phyloP scores from a whole-genome alignment of 2,888 invertebrate genomes.

The Gymnoscelis rufifasciata region DNA sequence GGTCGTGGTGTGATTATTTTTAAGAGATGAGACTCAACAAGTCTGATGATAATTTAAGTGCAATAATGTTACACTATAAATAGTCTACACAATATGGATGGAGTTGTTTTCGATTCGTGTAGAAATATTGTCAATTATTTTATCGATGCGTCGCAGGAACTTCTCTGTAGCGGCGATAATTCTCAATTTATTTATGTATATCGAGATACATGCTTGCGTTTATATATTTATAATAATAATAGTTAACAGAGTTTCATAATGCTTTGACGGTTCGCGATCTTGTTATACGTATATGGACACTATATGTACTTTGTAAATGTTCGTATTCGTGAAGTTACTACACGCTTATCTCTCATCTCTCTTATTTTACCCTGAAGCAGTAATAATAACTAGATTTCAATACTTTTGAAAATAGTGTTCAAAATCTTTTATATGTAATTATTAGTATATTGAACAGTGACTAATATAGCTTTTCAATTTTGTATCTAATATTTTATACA shows the following conservation, averaged over 20 bases:
- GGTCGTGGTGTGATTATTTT: conserved; percentile 1
- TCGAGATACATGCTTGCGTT: no score
- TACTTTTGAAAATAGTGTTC: background rate
- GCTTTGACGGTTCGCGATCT: no score
- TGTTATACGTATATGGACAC: no score
- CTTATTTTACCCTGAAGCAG: no score
- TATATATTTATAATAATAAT: no score
- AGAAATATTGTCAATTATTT: conserved; percentile 22
- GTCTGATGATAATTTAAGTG: conserved; percentile 24
- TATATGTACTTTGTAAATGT: no score
- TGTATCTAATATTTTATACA: conserved; percentile 5
- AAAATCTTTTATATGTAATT: background rate
- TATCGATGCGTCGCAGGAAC: background rate
- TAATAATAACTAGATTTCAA: background rate
- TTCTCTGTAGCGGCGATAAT: no score
- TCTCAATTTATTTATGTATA: background rate
- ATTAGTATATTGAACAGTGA: background rate
- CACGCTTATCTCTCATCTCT: no score
- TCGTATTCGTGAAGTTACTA: background rate
- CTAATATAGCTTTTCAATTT: background rate
- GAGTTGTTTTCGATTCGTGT: conserved; percentile 13
- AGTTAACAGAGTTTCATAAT: no score
- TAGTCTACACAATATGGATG: conserved; percentile 6
- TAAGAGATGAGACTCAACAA: conserved; percentile 14
- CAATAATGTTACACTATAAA: conserved; percentile 18